Percentiles rank a stretch among this genome's conserved stretches.
phyloP scores from a whole-genome alignment of 2,888 invertebrate species.

The Criorhina ranunculi region DNA sequence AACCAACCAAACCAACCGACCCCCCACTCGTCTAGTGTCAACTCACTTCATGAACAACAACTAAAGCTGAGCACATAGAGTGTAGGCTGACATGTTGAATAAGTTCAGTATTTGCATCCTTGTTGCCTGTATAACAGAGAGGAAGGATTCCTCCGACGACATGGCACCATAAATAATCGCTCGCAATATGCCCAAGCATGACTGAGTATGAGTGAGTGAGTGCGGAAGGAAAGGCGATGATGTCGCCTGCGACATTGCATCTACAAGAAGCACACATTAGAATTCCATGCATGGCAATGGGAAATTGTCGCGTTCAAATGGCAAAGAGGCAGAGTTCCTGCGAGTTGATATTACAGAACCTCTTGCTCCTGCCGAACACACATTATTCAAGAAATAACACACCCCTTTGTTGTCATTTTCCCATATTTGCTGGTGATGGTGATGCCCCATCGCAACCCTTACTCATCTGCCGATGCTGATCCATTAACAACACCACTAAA shows the following conservation, averaged over 20 bases:
- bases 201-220: constrained; percentile 37
- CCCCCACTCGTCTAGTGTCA: too few relatives aligned
- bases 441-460: background rate
- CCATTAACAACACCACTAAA: constrained; percentile 72
- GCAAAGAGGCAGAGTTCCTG: constrained; percentile 6
- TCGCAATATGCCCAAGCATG: constrained; percentile 20
- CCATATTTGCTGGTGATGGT: background rate
- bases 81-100: constrained; percentile 52
- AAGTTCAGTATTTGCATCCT: constrained; percentile 44
- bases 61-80: background rate
- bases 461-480: constrained; percentile 41
- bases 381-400: constrained; percentile 25
- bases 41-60: constrained; percentile 12
- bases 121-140: constrained; percentile 20
- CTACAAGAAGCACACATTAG: constrained; percentile 51
- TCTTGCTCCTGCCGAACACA: background rate
- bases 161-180: constrained; percentile 65
- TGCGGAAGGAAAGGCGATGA: constrained; percentile 33
- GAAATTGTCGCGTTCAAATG: constrained; percentile 63
- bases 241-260: constrained; percentile 31
- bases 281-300: constrained; percentile 66
- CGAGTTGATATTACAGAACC: constrained; percentile 42
- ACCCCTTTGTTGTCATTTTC: constrained; percentile 24
- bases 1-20: background rate
- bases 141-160: constrained; percentile 37